Evolutionary conservation across 1,140 invertebrate species (phyloP).

Genomic region (Planococcus citri): DNA sequence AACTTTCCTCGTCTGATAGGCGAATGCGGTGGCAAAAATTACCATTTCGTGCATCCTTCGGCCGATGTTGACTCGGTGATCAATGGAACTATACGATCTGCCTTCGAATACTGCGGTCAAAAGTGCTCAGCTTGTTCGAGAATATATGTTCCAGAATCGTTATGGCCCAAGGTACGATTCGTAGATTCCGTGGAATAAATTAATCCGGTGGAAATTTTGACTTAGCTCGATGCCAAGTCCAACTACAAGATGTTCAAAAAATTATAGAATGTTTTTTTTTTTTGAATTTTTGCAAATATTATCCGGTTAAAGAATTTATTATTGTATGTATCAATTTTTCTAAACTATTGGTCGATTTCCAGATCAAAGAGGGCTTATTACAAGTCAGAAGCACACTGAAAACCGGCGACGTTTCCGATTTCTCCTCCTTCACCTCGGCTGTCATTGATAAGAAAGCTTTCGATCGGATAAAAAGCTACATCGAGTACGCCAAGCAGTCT

Average conservation of each 20-base stretch:
- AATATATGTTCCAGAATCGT: constrained; percentile 83
- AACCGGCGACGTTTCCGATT: constrained; percentile 74
- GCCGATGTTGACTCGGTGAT: constrained; percentile 77
- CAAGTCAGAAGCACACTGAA: constrained; percentile 54
- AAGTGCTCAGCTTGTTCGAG: constrained; percentile 98
- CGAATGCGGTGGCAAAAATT: constrained; percentile 99
- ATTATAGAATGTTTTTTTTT: too few relatives aligned
- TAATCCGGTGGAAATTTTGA: background rate
- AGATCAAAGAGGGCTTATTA: constrained; percentile 61
- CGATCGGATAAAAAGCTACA: constrained; percentile 75
- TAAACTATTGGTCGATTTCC: constrained; percentile 24
- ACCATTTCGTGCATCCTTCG: constrained; percentile 88
- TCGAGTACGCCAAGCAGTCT: constrained; percentile 76
- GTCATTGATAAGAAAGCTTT: constrained; percentile 95
- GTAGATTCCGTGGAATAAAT: constrained; percentile 7
- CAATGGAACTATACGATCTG: constrained; percentile 69
- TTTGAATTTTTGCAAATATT: background rate
- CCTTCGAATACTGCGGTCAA: constrained; percentile 95
- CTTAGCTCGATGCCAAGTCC: background rate
- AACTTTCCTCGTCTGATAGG: constrained; percentile 89
- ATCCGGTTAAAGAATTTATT: background rate
- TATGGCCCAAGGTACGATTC: constrained; percentile 70
- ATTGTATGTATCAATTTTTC: background rate
- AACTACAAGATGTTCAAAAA: too few relatives aligned
- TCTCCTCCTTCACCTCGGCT: constrained; percentile 73